phyloP scores from a whole-genome alignment of 2,797 vertebrate genomes.

The Tolypeutes matacus region DNA sequence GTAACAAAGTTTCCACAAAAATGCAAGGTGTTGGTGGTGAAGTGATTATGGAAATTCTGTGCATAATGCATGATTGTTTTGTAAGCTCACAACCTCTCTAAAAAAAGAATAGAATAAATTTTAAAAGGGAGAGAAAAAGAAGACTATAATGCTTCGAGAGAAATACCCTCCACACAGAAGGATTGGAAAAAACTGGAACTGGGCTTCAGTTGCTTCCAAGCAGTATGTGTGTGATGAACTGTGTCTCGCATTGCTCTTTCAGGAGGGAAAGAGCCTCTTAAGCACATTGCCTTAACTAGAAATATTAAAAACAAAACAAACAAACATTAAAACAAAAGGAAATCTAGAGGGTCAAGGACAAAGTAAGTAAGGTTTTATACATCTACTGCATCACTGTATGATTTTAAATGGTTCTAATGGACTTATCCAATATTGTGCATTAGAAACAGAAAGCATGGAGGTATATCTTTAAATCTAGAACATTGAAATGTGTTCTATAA shows the following conservation, averaged over 20 bases:
- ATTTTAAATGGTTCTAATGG: not conserved
- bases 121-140: not conserved
- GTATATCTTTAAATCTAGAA: constrained; percentile 31
- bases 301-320: not conserved
- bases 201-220: not conserved
- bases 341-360: not conserved
- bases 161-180: not conserved
- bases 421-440: not conserved
- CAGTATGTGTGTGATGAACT: not conserved
- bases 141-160: not conserved
- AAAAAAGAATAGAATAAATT: not conserved
- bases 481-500: constrained; percentile 50
- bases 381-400: not conserved
- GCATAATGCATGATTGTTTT: no score
- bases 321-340: not conserved
- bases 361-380: not conserved
- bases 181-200: not conserved
- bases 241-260: not conserved
- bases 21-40: no score
- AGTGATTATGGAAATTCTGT: no score
- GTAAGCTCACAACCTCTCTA: no score
- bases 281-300: not conserved
- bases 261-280: not conserved
- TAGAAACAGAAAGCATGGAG: not conserved
- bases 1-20: no score